Percentiles rank a stretch among this genome's conserved stretches.
Conservation (phyloP, 2,113 vertebrate genomes). For the Dicrurus megarhynchus region DNA sequence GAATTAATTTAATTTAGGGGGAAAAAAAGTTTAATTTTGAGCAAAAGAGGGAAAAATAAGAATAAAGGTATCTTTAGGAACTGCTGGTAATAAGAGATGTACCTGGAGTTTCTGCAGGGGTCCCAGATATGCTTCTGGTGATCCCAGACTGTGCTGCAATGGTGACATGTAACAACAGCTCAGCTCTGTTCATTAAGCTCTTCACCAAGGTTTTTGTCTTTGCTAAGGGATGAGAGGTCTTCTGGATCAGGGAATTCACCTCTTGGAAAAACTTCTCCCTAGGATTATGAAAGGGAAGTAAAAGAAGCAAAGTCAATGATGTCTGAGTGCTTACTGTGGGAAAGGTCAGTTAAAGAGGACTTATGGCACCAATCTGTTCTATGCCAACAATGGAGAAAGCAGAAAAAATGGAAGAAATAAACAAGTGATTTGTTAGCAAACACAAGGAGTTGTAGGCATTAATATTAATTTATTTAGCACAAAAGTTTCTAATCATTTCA, state of each 20-base stretch:
- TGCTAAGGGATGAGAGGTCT: conserved; percentile 79
- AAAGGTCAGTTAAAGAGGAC: background rate
- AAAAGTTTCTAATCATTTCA: background rate
- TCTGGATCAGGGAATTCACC: conserved; percentile 84
- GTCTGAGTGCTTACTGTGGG: background rate
- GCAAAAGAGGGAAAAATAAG: background rate
- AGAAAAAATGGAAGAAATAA: background rate
- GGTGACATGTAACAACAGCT: conserved; percentile 92
- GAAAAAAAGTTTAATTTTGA: background rate
- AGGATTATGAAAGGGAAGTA: background rate
- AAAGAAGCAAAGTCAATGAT: background rate
- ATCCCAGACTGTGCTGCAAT: conserved; percentile 91
- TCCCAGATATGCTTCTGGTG: conserved; percentile 85
- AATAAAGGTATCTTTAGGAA: background rate
- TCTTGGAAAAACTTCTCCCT: conserved; percentile 98
- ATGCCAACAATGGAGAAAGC: background rate
- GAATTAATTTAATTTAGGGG: background rate
- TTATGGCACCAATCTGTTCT: background rate
- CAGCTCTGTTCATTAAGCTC: conserved; percentile 95
- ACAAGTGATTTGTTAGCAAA: background rate
- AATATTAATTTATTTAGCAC: background rate
- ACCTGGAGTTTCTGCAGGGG: conserved; percentile 92
- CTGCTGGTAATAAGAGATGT: background rate
- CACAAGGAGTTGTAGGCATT: background rate
- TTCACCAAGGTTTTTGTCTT: conserved; percentile 93